phyloP scores from a whole-genome alignment of 2,888 invertebrate species.

The Chaetoderma sp. region DNA sequence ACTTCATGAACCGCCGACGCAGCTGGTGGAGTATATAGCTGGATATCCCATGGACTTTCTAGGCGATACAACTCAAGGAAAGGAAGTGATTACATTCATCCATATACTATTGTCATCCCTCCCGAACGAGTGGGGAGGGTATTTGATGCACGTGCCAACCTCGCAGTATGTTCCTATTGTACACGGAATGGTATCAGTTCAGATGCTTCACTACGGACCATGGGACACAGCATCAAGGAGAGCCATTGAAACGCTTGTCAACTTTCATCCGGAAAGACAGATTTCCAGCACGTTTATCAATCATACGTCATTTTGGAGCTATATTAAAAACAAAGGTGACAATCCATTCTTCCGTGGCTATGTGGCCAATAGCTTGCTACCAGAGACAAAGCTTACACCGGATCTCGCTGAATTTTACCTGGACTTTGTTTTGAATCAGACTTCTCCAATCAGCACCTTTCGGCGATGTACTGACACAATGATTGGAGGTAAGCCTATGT shows the following conservation, averaged over 20 bases:
- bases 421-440: background rate
- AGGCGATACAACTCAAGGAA: no score
- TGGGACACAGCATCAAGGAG: background rate
- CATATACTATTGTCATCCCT: background rate
- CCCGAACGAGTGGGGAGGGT: background rate
- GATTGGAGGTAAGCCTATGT: slow-evolving; percentile 2
- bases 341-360: background rate
- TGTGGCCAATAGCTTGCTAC: background rate
- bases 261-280: background rate
- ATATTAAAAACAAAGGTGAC: background rate
- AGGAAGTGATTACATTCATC: no score
- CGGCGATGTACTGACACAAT: background rate
- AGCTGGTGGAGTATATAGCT: slow-evolving; percentile 1
- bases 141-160: no score
- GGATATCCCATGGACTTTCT: no score
- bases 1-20: background rate
- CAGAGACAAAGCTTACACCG: background rate
- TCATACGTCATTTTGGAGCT: background rate
- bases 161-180: no score
- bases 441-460: no score
- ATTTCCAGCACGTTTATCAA: background rate
- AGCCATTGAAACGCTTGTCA: background rate
- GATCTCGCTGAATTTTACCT: background rate
- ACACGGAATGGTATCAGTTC: background rate
- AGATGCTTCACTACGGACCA: background rate